Base-by-base conservation (phyloP, 2,113 vertebrate genomes). In the Ptychochromis oligacanthus region DNA sequence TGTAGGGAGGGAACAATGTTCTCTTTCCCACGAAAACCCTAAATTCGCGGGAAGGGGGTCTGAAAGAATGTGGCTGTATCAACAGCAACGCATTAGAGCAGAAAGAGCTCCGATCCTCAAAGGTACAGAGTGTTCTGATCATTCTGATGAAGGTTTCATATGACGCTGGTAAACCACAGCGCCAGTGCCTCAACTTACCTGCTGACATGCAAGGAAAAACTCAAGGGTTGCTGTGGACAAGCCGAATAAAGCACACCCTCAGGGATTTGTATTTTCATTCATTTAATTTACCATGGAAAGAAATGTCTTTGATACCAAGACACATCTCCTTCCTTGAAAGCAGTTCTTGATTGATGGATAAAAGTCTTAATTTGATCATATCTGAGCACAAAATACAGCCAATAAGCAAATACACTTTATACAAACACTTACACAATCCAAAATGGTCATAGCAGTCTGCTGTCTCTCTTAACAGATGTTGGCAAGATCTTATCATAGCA, bases 11-110 rank as follows among this genome's bases (percentile, higher is more conserved):
- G 85, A 81, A 56, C 31, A 26, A 80, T 46, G 65, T 46, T 24
- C 54, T 72, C 58, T 31, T 43, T 31, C 1, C 2, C 15, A 26
- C 1, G 28, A 75, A 78, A 77, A 52, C 55, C 62, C 77, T 22
- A 84, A 67, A 77, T 85, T 81, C 34, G 34, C n/a, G 60, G 65
- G 49, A 65, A 70, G 15, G 58, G 75, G 59, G 11, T 67, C 3
- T 74, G 64, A 88, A 93, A 82, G 91, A 91, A 91, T 91, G 90
- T 1, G 65, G 62, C 75, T 86, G 72, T 31, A 88, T 86, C 83
- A 89, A 88, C 90, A 83, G 57, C 7, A 78, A 13, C 38, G 54
- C 11, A 59, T 55, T 70, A 76, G 24, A 57, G 61, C 13, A 79
- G 67, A 70, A 64, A 57, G 22, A 8, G 26, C 14, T 74, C 34